Evolutionary conservation across 2,888 invertebrate species (phyloP).

Genomic region (Phengaris arion): DNA sequence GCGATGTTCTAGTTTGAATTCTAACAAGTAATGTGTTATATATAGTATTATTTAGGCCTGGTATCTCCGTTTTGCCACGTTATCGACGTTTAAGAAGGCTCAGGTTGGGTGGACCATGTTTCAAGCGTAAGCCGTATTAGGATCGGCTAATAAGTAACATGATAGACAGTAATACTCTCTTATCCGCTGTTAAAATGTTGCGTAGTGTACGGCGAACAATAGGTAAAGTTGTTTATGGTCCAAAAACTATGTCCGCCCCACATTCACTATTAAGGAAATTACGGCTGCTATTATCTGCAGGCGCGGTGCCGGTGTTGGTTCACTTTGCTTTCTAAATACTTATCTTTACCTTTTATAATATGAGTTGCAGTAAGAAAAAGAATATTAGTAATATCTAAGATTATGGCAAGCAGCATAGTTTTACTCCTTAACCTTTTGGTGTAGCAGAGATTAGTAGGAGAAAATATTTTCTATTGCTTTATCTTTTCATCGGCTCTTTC

Average conservation of each 20-base stretch:
- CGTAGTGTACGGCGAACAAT: conserved; percentile 51
- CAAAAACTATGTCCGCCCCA: conserved; percentile 70
- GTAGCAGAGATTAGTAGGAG: too few relatives aligned
- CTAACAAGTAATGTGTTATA: too few relatives aligned
- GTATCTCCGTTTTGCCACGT: not conserved
- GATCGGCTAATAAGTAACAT: conserved; percentile 32
- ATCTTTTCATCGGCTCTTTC: too few relatives aligned
- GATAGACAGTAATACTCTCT: conserved; percentile 37
- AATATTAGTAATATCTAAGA: not conserved
- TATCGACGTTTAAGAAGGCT: too few relatives aligned
- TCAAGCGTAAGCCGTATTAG: not conserved
- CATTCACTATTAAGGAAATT: conserved; percentile 42
- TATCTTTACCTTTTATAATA: not conserved
- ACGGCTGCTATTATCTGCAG: conserved; percentile 7
- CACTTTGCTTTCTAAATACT: conserved; percentile 18
- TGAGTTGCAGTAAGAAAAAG: not conserved
- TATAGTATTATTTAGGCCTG: not conserved
- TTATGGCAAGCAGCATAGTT: too few relatives aligned
- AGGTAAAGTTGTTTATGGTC: conserved; percentile 69
- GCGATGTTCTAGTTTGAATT: too few relatives aligned
- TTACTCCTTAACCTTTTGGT: too few relatives aligned
- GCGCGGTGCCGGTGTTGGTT: not conserved
- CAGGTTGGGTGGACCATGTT: not conserved
- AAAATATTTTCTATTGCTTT: too few relatives aligned
- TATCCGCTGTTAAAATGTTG: conserved; percentile 32